Conservation (phyloP, 64 coral and sea anemone genomes). For the Porites lutea region DNA sequence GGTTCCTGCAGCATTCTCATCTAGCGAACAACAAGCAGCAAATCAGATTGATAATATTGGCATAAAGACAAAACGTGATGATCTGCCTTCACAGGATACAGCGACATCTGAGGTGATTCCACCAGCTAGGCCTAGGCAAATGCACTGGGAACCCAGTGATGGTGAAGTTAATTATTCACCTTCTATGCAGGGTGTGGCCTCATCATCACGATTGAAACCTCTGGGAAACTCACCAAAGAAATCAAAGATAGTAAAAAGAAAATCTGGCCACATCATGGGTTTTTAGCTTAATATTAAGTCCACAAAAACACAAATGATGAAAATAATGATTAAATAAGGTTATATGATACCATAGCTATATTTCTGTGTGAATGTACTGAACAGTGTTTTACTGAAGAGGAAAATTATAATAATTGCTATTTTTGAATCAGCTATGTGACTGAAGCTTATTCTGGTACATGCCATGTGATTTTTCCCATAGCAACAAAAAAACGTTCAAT, state of each 20-base stretch:
- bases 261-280: slow-evolving; percentile 17
- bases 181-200: not conserved
- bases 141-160: not conserved
- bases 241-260: not conserved
- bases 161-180: not conserved
- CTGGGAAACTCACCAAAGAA: not conserved
- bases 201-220: not conserved
- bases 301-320: too few species aligned
- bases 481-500: too few species aligned
- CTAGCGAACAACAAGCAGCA: not conserved
- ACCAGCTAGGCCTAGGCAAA: not conserved
- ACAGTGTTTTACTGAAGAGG: too few species aligned
- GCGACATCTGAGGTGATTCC: not conserved
- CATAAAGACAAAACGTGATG: not conserved
- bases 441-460: too few species aligned
- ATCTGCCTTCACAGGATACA: not conserved
- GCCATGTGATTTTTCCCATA: too few species aligned
- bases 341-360: too few species aligned
- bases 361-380: too few species aligned
- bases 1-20: slow-evolving; percentile 4
- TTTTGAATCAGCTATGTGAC: too few species aligned
- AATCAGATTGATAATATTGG: not conserved
- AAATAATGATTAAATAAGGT: too few species aligned
- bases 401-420: too few species aligned
- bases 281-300: not conserved